Evolutionary conservation across 2,113 vertebrate species (phyloP).

Genomic region (Corythaeola cristata): DNA sequence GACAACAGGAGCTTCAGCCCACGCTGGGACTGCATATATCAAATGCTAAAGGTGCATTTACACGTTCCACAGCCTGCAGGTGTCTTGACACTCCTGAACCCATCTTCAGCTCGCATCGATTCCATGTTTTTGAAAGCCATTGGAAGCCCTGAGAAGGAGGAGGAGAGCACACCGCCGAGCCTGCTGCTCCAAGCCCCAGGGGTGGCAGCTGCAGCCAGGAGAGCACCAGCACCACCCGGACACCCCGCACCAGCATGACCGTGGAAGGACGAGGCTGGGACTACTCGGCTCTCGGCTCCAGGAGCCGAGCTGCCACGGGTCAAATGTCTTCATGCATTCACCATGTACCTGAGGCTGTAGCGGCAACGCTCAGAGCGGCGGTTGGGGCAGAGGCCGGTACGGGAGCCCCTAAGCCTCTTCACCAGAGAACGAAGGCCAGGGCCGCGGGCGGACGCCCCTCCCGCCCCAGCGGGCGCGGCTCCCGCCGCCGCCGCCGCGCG

Average conservation of each 20-base stretch:
- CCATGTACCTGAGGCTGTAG: background rate
- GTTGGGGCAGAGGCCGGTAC: rapidly evolving
- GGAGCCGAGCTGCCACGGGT: background rate
- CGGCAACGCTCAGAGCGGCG: too few relatives aligned
- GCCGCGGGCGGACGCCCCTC: background rate
- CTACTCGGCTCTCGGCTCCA: background rate
- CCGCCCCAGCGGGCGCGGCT: background rate
- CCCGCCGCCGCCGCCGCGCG: rapidly evolving
- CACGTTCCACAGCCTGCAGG: too few relatives aligned
- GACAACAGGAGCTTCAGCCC: background rate
- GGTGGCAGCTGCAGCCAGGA: background rate
- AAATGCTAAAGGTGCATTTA: too few relatives aligned
- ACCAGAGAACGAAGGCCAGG: rapidly evolving
- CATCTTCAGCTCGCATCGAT: rapidly evolving
- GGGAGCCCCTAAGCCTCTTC: rapidly evolving
- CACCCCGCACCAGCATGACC: rapidly evolving
- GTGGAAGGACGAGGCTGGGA: too few relatives aligned
- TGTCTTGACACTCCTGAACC: background rate
- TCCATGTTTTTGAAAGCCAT: background rate
- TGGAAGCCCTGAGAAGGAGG: background rate
- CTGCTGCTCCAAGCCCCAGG: background rate
- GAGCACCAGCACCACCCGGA: background rate
- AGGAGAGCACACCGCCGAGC: too few relatives aligned
- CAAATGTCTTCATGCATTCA: rapidly evolving
- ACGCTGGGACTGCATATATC: rapidly evolving